Conservation (phyloP, 1,140 invertebrate species). For the Drosophila tristis region DNA sequence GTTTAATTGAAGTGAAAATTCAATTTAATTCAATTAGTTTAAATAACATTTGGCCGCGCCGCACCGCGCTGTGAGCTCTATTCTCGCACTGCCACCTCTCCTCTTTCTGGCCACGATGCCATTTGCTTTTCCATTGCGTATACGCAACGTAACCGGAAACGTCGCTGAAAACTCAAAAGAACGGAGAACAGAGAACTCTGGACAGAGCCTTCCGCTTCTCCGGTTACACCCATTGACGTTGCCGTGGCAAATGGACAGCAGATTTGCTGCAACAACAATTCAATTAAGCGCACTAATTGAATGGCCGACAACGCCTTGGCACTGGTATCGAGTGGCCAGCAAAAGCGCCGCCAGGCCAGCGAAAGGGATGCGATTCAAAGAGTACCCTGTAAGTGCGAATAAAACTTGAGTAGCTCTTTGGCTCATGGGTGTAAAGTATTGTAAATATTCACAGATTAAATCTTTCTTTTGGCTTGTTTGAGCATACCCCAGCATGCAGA, state of each 20-base stretch:
- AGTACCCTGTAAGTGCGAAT: too few relatives aligned
- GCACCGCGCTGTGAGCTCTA: background rate
- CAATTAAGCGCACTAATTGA: constrained; percentile 83
- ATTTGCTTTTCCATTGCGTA: constrained; percentile 48
- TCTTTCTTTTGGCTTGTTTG: too few relatives aligned
- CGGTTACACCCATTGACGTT: constrained; percentile 22
- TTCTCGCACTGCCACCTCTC: background rate
- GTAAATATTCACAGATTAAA: too few relatives aligned
- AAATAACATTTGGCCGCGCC: constrained; percentile 64
- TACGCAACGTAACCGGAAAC: constrained; percentile 70
- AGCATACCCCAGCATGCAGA: background rate
- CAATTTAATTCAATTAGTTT: constrained; percentile 79
- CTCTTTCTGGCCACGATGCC: background rate
- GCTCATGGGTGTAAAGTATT: too few relatives aligned
- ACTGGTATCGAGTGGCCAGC: constrained; percentile 39
- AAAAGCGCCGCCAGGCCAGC: too few relatives aligned
- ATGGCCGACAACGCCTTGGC: constrained; percentile 51
- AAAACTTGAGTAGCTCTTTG: too few relatives aligned
- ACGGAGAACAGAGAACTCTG: constrained; percentile 21
- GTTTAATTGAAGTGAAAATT: constrained; percentile 54
- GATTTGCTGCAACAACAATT: constrained; percentile 81
- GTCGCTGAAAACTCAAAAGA: constrained; percentile 63
- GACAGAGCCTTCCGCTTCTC: constrained; percentile 25
- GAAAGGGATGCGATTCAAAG: constrained; percentile 3
- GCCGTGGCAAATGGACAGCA: constrained; percentile 45